These are phyloP conservation scores for Sorex maritimensis DNA, from an alignment of 2,797 vertebrate species.

Conservation along the genomic window DNA sequence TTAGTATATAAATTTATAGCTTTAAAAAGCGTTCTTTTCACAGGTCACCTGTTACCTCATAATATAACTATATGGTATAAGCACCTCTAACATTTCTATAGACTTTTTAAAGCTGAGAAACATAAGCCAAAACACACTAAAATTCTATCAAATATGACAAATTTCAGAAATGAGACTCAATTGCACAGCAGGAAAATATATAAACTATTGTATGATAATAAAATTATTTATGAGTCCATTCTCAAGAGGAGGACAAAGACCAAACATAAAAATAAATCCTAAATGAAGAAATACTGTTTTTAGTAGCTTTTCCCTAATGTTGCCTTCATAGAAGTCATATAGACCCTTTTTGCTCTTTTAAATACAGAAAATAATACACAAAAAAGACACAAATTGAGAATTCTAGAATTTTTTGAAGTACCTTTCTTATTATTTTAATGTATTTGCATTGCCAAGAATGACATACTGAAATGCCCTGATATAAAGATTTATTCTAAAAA, in stretches of 20 bases:
- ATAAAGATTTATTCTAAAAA: background rate
- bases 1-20: background rate
- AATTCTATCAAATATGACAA: background rate
- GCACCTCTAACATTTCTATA: background rate
- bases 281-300: background rate
- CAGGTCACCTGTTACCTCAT: background rate
- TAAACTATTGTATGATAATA: background rate
- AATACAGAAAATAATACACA: background rate
- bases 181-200: background rate
- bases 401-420: background rate
- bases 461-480: background rate
- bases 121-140: conserved; percentile 14
- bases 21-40: background rate
- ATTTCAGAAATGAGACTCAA: conserved; percentile 23
- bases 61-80: background rate
- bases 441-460: conserved; percentile 21
- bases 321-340: background rate
- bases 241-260: background rate
- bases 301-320: background rate
- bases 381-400: background rate
- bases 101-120: conserved; percentile 12
- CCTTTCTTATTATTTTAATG: background rate
- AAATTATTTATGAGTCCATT: background rate
- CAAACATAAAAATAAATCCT: background rate
- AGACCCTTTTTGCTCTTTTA: background rate